Percentiles rank a stretch among this genome's conserved stretches.
Conservation (phyloP, 2,113 vertebrate genomes). For the Barnardius zonarius region DNA sequence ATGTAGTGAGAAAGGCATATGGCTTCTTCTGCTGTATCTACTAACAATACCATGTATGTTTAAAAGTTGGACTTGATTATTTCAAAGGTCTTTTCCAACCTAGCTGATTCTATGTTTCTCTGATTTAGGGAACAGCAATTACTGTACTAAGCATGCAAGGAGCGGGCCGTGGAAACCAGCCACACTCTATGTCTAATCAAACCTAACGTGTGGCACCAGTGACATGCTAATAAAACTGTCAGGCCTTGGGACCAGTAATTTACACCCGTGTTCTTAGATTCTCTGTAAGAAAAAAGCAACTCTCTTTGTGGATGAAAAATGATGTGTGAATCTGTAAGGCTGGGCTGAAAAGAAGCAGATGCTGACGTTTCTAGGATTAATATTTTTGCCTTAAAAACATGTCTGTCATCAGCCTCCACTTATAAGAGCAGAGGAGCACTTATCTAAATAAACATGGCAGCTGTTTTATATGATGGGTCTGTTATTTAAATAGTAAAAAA, state of each 20-base stretch:
- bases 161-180: background rate
- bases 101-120: background rate
- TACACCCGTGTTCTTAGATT: slow-evolving; percentile 65
- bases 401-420: slow-evolving; percentile 73
- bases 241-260: slow-evolving; percentile 50
- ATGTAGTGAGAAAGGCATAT: background rate
- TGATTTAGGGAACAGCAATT: background rate
- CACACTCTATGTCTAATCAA: background rate
- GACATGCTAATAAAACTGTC: slow-evolving; percentile 69
- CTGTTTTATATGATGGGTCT: slow-evolving; percentile 46
- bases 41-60: background rate
- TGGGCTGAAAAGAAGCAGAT: slow-evolving; percentile 75
- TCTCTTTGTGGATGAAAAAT: slow-evolving; percentile 61
- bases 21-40: background rate
- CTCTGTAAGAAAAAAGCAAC: slow-evolving; percentile 7
- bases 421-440: slow-evolving; percentile 57
- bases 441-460: slow-evolving; percentile 76
- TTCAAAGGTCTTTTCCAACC: background rate
- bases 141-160: background rate
- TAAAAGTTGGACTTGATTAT: background rate
- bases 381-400: slow-evolving; percentile 70
- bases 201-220: slow-evolving; percentile 34
- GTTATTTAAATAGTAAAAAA: slow-evolving; percentile 30
- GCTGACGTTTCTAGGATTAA: slow-evolving; percentile 68
- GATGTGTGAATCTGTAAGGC: slow-evolving; percentile 63